Conservation (phyloP, 2,113 vertebrate species). For the Cinclus mexicanus region DNA sequence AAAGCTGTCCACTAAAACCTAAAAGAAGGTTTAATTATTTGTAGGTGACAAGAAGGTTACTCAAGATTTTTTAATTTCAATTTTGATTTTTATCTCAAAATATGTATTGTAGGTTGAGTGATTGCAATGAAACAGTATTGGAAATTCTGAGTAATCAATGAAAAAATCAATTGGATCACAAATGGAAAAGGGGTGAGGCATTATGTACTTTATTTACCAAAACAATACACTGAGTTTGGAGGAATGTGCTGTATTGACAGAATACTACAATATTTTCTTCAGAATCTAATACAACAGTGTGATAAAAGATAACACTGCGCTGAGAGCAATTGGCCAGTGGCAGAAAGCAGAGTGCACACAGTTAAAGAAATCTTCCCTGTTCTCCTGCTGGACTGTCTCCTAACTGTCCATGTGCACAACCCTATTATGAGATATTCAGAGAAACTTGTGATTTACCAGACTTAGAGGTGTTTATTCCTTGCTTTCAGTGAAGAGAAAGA, state of each 20-base stretch:
- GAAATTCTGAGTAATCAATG: not conserved
- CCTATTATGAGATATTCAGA: not conserved
- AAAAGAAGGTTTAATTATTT: not conserved
- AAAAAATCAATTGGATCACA: not conserved
- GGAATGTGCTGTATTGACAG: not conserved
- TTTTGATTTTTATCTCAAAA: not conserved
- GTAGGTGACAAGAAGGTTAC: conserved; percentile 3
- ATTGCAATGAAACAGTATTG: not conserved
- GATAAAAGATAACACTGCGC: not conserved
- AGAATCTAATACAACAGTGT: not conserved
- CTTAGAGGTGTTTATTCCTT: not conserved
- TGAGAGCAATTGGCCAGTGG: not conserved
- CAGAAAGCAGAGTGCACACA: not conserved
- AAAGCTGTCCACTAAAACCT: not conserved
- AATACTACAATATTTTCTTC: not conserved
- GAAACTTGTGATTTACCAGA: not conserved
- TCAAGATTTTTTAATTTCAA: not conserved
- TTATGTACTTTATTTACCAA: conserved; percentile 12
- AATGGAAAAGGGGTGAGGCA: not conserved
- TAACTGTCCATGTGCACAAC: not conserved
- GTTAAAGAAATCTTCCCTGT: not conserved
- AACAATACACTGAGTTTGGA: not conserved
- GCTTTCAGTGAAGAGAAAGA: not conserved
- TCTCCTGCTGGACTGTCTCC: not conserved
- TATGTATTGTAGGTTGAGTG: not conserved